Evolutionary conservation across 1,140 invertebrate species (phyloP), one percentile per base, ranked within the genome.

Genomic region (Hypothenemus hampei): DNA sequence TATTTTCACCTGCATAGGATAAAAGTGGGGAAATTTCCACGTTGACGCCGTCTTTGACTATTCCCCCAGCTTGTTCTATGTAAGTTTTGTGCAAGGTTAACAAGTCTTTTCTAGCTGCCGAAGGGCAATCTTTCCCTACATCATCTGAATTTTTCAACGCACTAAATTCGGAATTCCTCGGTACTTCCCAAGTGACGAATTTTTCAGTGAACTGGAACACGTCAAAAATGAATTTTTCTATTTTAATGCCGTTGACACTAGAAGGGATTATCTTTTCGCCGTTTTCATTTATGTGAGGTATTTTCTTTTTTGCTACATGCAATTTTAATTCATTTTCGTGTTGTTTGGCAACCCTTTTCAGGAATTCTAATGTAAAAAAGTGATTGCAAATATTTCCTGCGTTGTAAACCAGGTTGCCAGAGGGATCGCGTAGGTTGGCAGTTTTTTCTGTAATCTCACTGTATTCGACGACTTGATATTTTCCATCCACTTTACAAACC

Each of bases 181-280:
- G 77, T 0, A 96, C 95, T 78, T 97, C 91, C 85, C 95, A 93
- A 3, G 91, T 91, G 15, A 87, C 90, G 68, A 99, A 93, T 61
- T 86, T 88, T 72, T 88, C 81, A 0, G 93, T 81, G 72, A 93
- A 96, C 65, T 89, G 86, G 70, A 99, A 98, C 0, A 98, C 94
- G 75, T 99, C 97, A 70, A 99, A 99, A 2, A 99, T 87, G 73
- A 99, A 99, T 74, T 99, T 99, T 65, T 99, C 97, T 70, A 98
- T 89, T 78, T 99, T 99, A 57, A 99, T 94, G 16, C 96, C 97
- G 71, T 99, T 99, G 0, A 89, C 84, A 65, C 82, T 79, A 0
- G 81, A 79, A 0, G 97, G 95, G 47, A 82, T 86, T 8, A 85
- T 73, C 35, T 79, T 73, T 18, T 81, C 72, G 4, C 92, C 91